These are phyloP conservation scores for Siniperca scherzeri DNA, from an alignment of 2,797 vertebrate genomes.

Conservation along the genomic window DNA sequence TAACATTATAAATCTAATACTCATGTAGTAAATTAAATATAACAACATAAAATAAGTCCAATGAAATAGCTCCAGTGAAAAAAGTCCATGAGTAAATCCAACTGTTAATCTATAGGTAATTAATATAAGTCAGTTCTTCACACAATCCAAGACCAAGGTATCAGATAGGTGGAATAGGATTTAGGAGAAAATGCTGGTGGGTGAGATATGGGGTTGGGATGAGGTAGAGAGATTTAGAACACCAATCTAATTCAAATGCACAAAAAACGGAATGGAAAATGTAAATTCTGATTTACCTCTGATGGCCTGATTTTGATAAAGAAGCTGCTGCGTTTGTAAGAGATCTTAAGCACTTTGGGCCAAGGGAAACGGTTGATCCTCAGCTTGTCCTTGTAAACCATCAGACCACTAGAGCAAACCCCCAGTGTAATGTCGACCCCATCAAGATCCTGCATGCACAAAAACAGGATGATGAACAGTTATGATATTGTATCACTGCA, in stretches of 20 bases:
- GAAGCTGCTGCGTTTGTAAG: slow-evolving; percentile 97
- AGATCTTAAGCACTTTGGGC: slow-evolving; percentile 98
- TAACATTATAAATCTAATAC: not conserved
- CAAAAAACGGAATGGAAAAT: not conserved
- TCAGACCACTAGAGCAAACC: slow-evolving; percentile 94
- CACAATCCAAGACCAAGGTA: not conserved
- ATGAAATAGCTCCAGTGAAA: not conserved
- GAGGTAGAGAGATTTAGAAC: not conserved
- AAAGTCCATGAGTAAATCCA: not conserved
- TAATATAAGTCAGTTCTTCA: not conserved
- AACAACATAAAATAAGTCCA: not conserved
- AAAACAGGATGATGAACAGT: not conserved
- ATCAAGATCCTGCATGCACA: slow-evolving; percentile 90
- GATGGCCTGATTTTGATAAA: slow-evolving; percentile 95
- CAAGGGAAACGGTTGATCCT: slow-evolving; percentile 96
- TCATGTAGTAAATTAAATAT: not conserved
- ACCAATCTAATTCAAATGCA: not conserved
- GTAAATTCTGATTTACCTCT: slow-evolving; percentile 85
- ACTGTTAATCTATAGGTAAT: not conserved
- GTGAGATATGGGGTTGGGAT: not conserved
- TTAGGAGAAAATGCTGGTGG: not conserved
- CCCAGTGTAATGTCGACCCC: slow-evolving; percentile 96
- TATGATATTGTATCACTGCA: not conserved
- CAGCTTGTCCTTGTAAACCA: slow-evolving; percentile 97
- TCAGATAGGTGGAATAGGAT: not conserved